Base-by-base conservation (phyloP, 2,888 invertebrate genomes). In the Caenorhabditis sp. region DNA sequence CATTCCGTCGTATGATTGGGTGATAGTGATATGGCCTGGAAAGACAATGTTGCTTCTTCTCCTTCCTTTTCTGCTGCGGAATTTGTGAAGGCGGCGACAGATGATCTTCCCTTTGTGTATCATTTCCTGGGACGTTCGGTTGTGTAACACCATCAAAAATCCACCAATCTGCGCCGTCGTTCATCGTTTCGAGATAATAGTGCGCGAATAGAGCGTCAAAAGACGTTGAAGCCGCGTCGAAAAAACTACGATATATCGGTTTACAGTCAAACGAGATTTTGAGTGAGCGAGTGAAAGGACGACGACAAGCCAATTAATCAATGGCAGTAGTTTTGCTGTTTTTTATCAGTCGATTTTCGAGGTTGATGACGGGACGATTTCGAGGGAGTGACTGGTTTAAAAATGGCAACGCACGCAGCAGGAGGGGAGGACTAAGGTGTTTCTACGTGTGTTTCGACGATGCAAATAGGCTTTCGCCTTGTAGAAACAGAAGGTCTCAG, bases 261-360 rank as follows among this genome's bases (percentile, higher is more conserved):
- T 68, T 68, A 68, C 68, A 68, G 68, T 59, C 46, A 68, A 68
- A 68, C 68, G 68, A 68, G 68, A 68, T 68, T 68, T 66, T 66
- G 45, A 55, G 66, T 27, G 50, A 52, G 43, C 32, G 52, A 30
- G 52, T 41, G 46, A 45, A 39, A 35, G 50, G 41, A 37, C 52
- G 68, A 68, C 58, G 68, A 68, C 68, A 68, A 68, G 58, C 68
- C 59, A 68, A 68, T 68, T 68, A 68, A 68, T 68, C 68, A 68
- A 59, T 68, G 68, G 43, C 58, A 20, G 52, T 59, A 59, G 52
- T 59, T 59, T 58, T 22, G 50, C 43, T 68, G 68, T 68, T 68
- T 68, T 68, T 68, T 68, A 59, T 68, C 58, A 68, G 68, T 58
- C 68, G 27, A 20, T 52, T 41, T 68, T 68, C 52, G 66, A 66